Evolutionary conservation across 1,140 invertebrate species (phyloP), one percentile per base, ranked within the genome.

Genomic region (Diachasma alloeum): DNA sequence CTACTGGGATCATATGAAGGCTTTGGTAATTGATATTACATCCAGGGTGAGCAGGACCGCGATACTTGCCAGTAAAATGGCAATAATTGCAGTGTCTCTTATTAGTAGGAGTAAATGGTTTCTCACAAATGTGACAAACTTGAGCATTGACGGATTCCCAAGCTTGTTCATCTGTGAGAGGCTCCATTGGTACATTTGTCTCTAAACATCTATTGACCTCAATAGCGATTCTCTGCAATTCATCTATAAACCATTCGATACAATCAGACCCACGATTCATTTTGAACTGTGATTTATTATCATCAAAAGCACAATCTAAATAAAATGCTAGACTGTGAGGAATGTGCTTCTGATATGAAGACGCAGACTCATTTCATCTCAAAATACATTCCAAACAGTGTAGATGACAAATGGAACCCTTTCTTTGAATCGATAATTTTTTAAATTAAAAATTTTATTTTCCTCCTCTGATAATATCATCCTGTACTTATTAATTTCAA

Each of bases 201-300:
- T 6, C 56, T 22, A 72, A 56, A 56, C 15, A 10, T 9, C 1
- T 75, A 78, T 77, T 75, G 76, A 59, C 74, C 19, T 37, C 53
- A 72, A 72, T 79, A 44, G 78, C 79, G 22, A 76, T 67, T 71
- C 70, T 56, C 10, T 78, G 9, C 8, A 77, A 26, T 67, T 78
- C 72, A 42, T 78, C 46, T 48, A 81, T 77, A 78, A 81, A 80
- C 78, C 81, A 79, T 63, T 79, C 73, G 59, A 83, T 78, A 75
- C 63, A 82, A 81, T 84, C 80, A 72, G 74, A 59, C 72, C 81
- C 83, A 59, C 69, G 78, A 78, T 83, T 82, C 36, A 75, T 82
- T 67, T 76, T 63, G 76, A 67, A 85, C 15, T 67, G 68, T 44
- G 75, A 75, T 15, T 46, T 11, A 6, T 39, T 53, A 9, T 77